A percentile compares a stretch with the other conserved stretches of the same genome.
Evolutionary conservation across 2,888 invertebrate species (phyloP).

Genomic region (Acleris laterana): DNA sequence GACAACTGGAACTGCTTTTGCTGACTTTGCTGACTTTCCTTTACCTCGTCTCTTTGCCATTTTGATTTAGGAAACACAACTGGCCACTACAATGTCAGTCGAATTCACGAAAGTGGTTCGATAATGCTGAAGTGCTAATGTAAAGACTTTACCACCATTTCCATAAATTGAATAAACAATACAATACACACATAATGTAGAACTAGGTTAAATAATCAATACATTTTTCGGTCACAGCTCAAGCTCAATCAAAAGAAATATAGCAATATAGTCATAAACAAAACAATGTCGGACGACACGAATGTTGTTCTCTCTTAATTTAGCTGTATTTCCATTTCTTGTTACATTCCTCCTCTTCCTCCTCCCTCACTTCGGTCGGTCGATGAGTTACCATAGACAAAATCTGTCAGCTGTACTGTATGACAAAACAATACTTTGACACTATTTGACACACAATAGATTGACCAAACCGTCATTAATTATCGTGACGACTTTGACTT

Average conservation of each 20-base stretch:
- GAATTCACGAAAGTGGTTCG: constrained; percentile 10
- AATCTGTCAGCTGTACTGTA: constrained; percentile 2
- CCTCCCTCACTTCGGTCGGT: constrained; percentile 3
- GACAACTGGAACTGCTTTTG: constrained; percentile 43
- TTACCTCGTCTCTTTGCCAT: constrained; percentile 68
- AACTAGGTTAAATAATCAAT: background rate
- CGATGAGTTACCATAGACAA: constrained; percentile 31
- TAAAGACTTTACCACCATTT: background rate
- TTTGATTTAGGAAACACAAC: constrained; percentile 42
- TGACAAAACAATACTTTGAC: background rate
- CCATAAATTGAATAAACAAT: background rate
- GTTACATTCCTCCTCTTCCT: background rate
- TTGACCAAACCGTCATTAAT: no score
- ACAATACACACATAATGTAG: background rate
- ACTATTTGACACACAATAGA: background rate
- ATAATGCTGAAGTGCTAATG: constrained; percentile 3
- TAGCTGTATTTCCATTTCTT: background rate
- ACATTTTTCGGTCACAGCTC: background rate
- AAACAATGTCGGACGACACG: constrained; percentile 27
- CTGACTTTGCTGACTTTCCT: constrained; percentile 42
- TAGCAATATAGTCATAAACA: constrained; percentile 21
- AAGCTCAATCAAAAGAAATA: background rate
- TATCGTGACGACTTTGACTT: constrained; percentile 3
- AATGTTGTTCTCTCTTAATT: constrained; percentile 9
- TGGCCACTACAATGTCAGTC: constrained; percentile 14